Base-by-base conservation (phyloP, 2,888 invertebrate genomes). In the Mellilla xanthometata region DNA sequence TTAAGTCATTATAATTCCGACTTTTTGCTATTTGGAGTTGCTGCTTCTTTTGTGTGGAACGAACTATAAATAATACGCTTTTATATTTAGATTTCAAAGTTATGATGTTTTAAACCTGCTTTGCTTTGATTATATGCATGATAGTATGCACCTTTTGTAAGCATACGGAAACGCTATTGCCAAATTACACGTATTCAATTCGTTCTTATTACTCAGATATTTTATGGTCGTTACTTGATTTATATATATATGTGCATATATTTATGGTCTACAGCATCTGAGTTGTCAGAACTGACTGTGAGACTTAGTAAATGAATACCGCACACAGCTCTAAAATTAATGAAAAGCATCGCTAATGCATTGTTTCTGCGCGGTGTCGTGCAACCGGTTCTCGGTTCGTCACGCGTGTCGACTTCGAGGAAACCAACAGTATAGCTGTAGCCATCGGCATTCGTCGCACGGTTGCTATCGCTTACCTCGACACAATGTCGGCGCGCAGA, bases 371-470 rank as follows among this genome's bases (percentile, higher is more conserved):
- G 75, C 76, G 76, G 76, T 75, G 72, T 82, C 80, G 76, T 76
- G 77, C 79, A 76, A 81, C 81, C 80, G 77, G 79, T 79, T 73
- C 70, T 68, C 58, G 60, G 71, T 72, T 76, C 74, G 82, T 81
- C 81, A 81, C 81, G 85, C 83, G 76, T 74, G 71, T 70, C 66
- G 71, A 60, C 67, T 85, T 82, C 83, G 73, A 73, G 78, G 81
- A 84, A 87, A 82, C 76, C 75, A 84, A 81, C 85, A 81, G 83
- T 72, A 72, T 65, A 66, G 61, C 80, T 82, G 81, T 81, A 81
- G 74, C 76, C 74, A 81, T 81, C 73, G 70, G 72, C 77, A 85
- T 85, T 83, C 82, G 76, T 78, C 69, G 74, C 83, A 78, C 78
- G 80, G 69, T 66, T 60, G 72, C 65, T 62, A 61, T 68, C 62